Conservation (phyloP, 2,888 invertebrate species). For the Brachyptera risi region DNA sequence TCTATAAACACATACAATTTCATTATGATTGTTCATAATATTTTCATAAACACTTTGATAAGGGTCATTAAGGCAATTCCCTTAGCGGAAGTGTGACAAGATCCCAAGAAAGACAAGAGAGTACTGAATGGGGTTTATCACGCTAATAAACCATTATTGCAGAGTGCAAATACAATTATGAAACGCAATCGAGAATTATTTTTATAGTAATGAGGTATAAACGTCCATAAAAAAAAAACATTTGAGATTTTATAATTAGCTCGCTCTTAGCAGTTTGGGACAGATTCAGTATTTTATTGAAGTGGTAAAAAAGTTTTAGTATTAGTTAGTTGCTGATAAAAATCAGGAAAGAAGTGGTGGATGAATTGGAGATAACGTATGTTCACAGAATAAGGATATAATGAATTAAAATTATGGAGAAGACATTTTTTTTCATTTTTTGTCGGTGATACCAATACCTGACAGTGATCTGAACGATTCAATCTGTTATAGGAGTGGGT, state of each 20-base stretch:
- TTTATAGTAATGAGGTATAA: background rate
- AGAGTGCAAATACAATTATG: background rate
- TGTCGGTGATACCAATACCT: no score
- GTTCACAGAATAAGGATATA: no score
- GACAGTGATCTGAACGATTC: no score
- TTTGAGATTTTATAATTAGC: background rate
- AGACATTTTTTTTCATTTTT: no score
- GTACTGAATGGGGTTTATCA: background rate
- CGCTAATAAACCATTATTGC: slow-evolving; percentile 1
- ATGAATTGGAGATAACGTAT: no score
- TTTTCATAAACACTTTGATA: slow-evolving; percentile 10
- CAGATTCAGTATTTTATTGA: no score
- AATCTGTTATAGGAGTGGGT: no score
- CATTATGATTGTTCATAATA: slow-evolving; percentile 6
- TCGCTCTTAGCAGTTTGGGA: no score
- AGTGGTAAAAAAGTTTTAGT: no score
- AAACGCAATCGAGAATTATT: background rate
- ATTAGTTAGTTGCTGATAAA: no score
- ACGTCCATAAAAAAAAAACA: background rate
- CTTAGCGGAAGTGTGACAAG: slow-evolving; percentile 23
- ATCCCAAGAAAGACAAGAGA: slow-evolving; percentile 5
- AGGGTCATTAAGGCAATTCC: slow-evolving; percentile 9
- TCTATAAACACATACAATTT: slow-evolving; percentile 8
- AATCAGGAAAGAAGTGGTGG: no score
- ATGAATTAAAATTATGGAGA: no score